Percentiles rank a stretch among this genome's conserved stretches.
phyloP scores from a whole-genome alignment of 2,113 vertebrate species.

The Phylloscopus whistleri region DNA sequence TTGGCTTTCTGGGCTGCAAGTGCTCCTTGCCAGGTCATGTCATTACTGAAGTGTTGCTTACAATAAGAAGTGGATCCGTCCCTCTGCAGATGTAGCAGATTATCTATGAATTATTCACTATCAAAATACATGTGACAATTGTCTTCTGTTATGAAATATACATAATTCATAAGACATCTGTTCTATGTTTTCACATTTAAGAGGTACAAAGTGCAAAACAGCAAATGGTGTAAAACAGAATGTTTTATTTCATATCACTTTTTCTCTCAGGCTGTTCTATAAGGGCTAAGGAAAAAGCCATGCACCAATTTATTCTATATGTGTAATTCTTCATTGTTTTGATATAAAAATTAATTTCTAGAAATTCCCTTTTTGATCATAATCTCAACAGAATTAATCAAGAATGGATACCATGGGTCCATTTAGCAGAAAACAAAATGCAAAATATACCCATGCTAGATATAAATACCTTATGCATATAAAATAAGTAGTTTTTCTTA shows the following conservation, averaged over 20 bases:
- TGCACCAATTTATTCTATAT: neutral
- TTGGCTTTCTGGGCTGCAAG: neutral
- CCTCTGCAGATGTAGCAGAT: conserved; percentile 37
- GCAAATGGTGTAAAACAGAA: neutral
- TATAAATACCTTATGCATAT: neutral
- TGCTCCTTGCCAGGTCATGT: neutral
- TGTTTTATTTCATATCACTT: neutral
- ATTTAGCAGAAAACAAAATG: neutral
- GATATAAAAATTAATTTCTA: neutral
- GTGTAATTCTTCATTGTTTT: neutral
- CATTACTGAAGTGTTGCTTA: neutral
- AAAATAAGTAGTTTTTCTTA: neutral
- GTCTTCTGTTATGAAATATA: conserved; percentile 55
- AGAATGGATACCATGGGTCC: neutral
- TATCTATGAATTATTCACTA: conserved; percentile 69
- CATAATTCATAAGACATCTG: conserved; percentile 72
- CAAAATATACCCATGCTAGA: neutral
- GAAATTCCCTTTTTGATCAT: neutral
- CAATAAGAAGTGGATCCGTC: neutral
- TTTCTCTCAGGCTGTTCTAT: neutral
- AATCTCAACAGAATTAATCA: neutral
- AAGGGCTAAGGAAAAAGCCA: neutral
- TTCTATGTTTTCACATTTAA: conserved; percentile 32
- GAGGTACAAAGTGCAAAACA: conserved; percentile 6
- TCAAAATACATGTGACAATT: conserved; percentile 61